Evolutionary conservation across 2,113 vertebrate species (phyloP).

Genomic region (Thunnus thynnus): DNA sequence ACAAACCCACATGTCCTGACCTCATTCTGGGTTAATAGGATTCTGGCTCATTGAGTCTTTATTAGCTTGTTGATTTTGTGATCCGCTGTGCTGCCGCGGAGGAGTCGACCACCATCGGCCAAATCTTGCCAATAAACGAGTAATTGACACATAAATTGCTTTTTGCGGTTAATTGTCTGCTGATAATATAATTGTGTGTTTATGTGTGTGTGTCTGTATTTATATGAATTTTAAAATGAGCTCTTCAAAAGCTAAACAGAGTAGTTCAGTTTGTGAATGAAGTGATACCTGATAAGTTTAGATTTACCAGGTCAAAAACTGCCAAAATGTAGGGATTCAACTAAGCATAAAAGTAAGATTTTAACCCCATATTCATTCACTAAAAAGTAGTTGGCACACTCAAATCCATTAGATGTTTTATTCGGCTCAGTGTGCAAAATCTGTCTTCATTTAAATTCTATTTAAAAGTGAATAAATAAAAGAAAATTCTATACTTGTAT

Average conservation of each 20-base stretch:
- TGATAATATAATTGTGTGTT: no score
- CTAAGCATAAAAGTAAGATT: not conserved
- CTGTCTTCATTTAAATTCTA: not conserved
- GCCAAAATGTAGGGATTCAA: not conserved
- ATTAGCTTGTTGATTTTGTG: conserved; percentile 46
- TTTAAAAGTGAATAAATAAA: not conserved
- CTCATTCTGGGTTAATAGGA: conserved; percentile 53
- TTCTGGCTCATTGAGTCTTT: conserved; percentile 52
- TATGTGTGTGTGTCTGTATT: no score
- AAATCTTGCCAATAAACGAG: no score
- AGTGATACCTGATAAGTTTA: not conserved
- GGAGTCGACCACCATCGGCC: not conserved
- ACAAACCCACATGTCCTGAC: conserved; percentile 43
- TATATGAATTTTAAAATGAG: no score
- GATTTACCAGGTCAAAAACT: not conserved
- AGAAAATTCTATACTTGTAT: no score
- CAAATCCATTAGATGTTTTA: no score
- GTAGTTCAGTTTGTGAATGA: not conserved
- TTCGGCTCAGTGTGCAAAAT: no score
- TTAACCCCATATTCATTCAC: no score
- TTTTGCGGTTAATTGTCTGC: no score
- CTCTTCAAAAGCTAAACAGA: no score
- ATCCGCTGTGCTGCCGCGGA: conserved; percentile 16
- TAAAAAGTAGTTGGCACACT: no score
- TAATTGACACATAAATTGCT: no score